phyloP scores from a whole-genome alignment of 2,888 invertebrate genomes.

The Trypoxylon attenuatum region DNA sequence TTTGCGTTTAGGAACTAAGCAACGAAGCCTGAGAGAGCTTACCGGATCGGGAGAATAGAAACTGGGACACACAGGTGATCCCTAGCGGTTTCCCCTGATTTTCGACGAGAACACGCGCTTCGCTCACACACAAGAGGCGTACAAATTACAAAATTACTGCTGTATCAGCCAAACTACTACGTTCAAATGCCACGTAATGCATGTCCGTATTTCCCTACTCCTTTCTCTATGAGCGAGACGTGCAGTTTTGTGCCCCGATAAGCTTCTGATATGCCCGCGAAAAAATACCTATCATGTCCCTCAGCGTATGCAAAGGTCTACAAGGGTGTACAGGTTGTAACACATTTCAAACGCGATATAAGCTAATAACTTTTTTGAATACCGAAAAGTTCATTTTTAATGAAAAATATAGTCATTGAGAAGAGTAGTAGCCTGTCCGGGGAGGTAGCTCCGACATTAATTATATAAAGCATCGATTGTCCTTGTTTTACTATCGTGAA shows the following conservation, averaged over 20 bases:
- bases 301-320: no score
- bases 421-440: no score
- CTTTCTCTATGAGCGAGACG: constrained; percentile 6
- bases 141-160: constrained; percentile 48
- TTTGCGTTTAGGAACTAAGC: constrained; percentile 52
- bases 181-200: constrained; percentile 30
- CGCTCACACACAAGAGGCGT: constrained; percentile 27
- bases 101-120: constrained; percentile 51
- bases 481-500: no score
- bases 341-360: no score
- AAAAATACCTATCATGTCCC: no score
- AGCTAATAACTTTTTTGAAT: no score
- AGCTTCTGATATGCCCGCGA: constrained; percentile 2
- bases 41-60: constrained; percentile 53
- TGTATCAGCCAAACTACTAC: constrained; percentile 30
- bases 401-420: no score
- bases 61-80: constrained; percentile 57
- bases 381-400: no score
- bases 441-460: no score
- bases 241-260: constrained; percentile 13
- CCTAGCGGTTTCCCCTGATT: constrained; percentile 53
- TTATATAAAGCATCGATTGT: no score
- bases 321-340: no score
- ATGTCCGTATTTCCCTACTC: neutral
- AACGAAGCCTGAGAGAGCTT: constrained; percentile 40